Base-by-base conservation (phyloP, 2,797 vertebrate species). In the Pitangus sulphuratus region DNA sequence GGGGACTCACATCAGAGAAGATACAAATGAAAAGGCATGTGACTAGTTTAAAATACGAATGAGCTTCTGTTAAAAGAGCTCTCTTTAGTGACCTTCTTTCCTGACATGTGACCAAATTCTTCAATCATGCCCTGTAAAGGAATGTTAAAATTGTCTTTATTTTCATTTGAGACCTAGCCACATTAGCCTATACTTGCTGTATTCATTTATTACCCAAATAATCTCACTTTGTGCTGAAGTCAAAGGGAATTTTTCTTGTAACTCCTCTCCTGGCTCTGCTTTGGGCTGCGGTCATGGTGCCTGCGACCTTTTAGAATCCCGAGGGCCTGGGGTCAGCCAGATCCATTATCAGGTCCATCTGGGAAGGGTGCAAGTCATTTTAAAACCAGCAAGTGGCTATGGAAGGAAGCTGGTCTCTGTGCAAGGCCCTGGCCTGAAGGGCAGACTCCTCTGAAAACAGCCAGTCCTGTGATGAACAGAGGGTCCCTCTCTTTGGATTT, bases 21-120 rank as follows among this genome's bases (percentile, higher is more conserved):
- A 71, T 35, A 84, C 62, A 64, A 82, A 93, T 87, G 83, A 90
- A 85, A 95, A 92, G 58, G 69, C 95, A 86, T 91, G 79, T 96
- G 95, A 95, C 85, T 15, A 35, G 60, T 94, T 70, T 93, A 79
- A 96, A 96, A 96, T 50, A 82, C 80, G 26, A 90, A 94, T 88
- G 76, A 94, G 44, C 85, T 86, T 91, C 85, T 96, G 83, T 89
- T 96, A 30, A 84, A 91, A 77, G 87, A 78, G 37, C 24, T 87
- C 45, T 91, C 39, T 94, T 91, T 39, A 86, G 53, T 88, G 91
- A 94, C 91, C 85, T 93, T 91, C 72, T 88, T 93, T 72, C 56
- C 80, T 93, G 74, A 68, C 96, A 84, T 90, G 93, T 96, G 96
- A 97, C 74, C 70, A 86, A 78, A 89, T 75, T 92, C 93, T 89